Percentiles rank a stretch among this genome's conserved stretches.
Evolutionary conservation across 2,888 invertebrate genomes (phyloP).

Genomic region (Drosophila antonietae): DNA sequence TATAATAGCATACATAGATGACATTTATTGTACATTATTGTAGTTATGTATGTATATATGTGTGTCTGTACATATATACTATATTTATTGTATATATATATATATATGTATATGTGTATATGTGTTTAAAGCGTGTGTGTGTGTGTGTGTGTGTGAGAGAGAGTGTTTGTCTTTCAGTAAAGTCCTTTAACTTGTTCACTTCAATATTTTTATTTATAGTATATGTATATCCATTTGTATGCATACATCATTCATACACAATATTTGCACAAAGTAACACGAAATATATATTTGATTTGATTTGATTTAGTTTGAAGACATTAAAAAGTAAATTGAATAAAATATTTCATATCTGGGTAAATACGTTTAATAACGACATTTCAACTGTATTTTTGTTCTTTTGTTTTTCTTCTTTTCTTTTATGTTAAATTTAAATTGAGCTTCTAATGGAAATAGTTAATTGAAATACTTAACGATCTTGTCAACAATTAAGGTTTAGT

Average conservation of each 20-base stretch:
- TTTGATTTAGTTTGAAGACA: constrained; percentile 42
- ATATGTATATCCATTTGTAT: constrained; percentile 38
- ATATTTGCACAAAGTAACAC: constrained; percentile 64
- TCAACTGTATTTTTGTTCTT: constrained; percentile 25
- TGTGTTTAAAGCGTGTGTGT: constrained; percentile 7
- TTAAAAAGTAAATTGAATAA: constrained; percentile 63
- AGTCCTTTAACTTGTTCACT: constrained; percentile 13
- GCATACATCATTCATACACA: constrained; percentile 48
- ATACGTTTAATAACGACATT: constrained; percentile 27
- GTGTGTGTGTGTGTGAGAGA: constrained; percentile 17
- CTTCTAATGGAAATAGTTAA: constrained; percentile 55
- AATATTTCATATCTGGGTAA: constrained; percentile 38
- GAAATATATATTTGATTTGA: constrained; percentile 53
- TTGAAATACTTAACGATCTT: constrained; percentile 56
- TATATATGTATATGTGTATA: constrained; percentile 4
- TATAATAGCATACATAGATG: constrained; percentile 51
- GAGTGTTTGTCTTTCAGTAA: constrained; percentile 11
- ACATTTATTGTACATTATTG: constrained; percentile 54
- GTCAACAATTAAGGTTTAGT: constrained; percentile 53
- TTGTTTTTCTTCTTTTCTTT: neutral
- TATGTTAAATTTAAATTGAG: constrained; percentile 51
- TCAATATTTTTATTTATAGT: constrained; percentile 26
- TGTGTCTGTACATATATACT: constrained; percentile 32
- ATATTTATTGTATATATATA: constrained; percentile 34
- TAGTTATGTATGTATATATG: constrained; percentile 44